Evolutionary conservation across 1,140 invertebrate genomes (phyloP).

Genomic region (Onthophagus taurus): DNA sequence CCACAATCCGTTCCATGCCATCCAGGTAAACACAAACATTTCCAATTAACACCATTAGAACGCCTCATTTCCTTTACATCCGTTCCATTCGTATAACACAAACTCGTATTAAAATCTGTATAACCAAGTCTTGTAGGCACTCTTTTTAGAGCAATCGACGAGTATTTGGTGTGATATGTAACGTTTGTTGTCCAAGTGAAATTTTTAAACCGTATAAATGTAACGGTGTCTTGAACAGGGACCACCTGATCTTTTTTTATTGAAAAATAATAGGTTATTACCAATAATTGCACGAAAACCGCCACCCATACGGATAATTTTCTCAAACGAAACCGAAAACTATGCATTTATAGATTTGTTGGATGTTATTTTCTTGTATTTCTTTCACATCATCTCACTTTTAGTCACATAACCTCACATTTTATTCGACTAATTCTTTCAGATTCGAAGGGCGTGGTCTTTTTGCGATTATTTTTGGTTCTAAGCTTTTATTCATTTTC

Average conservation of each 20-base stretch:
- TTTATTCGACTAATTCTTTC: not conserved
- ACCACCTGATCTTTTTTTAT: too few relatives aligned
- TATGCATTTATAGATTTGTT: constrained; percentile 23
- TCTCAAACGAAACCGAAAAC: constrained; percentile 22
- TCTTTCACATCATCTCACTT: constrained; percentile 2
- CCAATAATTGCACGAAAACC: constrained; percentile 24
- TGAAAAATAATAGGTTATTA: constrained; percentile 30
- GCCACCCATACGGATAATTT: constrained; percentile 27
- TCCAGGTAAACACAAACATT: constrained; percentile 46
- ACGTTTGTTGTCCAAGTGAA: constrained; percentile 7
- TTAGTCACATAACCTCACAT: constrained; percentile 14
- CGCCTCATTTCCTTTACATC: constrained; percentile 39
- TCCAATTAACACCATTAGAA: constrained; percentile 31
- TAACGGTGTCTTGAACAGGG: too few relatives aligned
- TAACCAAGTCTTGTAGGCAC: constrained; percentile 37
- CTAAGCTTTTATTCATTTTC: too few relatives aligned
- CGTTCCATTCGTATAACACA: constrained; percentile 45
- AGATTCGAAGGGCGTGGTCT: not conserved
- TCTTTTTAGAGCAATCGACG: constrained; percentile 36
- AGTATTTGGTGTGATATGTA: constrained; percentile 35
- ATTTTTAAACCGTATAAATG: not conserved
- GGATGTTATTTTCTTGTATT: constrained; percentile 6
- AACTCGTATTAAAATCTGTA: constrained; percentile 41
- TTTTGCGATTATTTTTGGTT: too few relatives aligned
- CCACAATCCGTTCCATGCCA: constrained; percentile 58